Evolutionary conservation across 2,888 invertebrate species (phyloP).

Genomic region (Stenchaetothrips biformis): DNA sequence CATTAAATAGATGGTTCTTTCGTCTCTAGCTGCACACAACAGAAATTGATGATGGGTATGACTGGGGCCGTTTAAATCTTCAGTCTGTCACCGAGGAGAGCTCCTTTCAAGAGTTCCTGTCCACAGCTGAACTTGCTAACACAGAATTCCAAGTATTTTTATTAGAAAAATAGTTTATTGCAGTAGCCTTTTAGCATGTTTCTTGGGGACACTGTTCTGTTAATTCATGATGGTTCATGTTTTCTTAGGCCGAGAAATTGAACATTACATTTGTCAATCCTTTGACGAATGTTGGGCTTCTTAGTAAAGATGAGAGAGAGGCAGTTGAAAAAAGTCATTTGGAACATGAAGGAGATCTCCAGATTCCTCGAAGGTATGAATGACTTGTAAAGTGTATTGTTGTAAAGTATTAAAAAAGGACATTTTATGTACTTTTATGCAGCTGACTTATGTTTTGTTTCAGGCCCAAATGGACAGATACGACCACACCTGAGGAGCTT

Average conservation of each 20-base stretch:
- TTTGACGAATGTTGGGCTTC: slow-evolving; percentile 55
- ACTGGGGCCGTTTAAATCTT: slow-evolving; percentile 84
- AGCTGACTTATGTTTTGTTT: slow-evolving; percentile 35
- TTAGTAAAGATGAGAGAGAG: slow-evolving; percentile 55
- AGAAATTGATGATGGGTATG: slow-evolving; percentile 83
- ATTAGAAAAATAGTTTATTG: slow-evolving; percentile 32
- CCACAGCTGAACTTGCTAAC: slow-evolving; percentile 90
- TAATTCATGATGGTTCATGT: slow-evolving; percentile 30
- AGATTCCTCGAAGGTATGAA: slow-evolving; percentile 72
- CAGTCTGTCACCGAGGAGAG: slow-evolving; percentile 93
- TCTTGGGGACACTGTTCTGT: not conserved
- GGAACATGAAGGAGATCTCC: slow-evolving; percentile 58
- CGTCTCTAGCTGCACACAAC: slow-evolving; percentile 67
- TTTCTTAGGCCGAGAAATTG: slow-evolving; percentile 69
- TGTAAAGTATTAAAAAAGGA: no score
- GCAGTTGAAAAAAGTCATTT: slow-evolving; percentile 53
- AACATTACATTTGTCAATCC: slow-evolving; percentile 73
- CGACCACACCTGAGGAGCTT: slow-evolving; percentile 74
- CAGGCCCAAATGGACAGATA: slow-evolving; percentile 74
- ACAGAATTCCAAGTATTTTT: slow-evolving; percentile 69
- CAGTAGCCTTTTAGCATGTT: slow-evolving; percentile 47
- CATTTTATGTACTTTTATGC: no score
- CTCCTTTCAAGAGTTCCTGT: slow-evolving; percentile 92
- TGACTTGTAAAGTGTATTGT: no score
- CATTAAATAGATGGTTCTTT: slow-evolving; percentile 31